Evolutionary conservation across 2,113 vertebrate genomes (phyloP).

Genomic region (Gadus macrocephalus): DNA sequence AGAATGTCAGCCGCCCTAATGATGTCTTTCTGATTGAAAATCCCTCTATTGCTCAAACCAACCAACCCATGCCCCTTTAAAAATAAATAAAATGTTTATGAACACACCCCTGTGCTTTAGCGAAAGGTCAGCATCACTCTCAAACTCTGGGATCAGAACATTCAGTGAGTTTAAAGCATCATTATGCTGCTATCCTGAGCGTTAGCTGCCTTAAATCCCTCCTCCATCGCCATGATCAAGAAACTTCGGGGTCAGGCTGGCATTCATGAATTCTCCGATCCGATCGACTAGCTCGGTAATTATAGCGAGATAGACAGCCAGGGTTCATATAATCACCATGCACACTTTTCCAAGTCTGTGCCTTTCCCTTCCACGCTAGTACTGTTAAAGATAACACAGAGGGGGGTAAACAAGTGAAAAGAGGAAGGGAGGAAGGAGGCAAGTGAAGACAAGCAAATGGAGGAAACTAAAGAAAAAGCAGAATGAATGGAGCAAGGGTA

Average conservation of each 20-base stretch:
- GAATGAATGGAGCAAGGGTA: not conserved
- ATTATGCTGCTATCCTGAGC: not conserved
- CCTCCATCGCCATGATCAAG: not conserved
- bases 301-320: slow-evolving; percentile 2
- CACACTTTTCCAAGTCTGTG: not conserved
- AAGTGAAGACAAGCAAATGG: not conserved
- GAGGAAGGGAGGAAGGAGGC: not conserved
- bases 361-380: not conserved
- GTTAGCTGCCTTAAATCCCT: not conserved
- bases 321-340: not conserved
- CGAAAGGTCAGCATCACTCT: slow-evolving; percentile 31
- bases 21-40: not conserved
- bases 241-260: not conserved
- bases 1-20: not conserved
- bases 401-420: not conserved
- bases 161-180: not conserved
- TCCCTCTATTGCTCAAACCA: slow-evolving; percentile 17
- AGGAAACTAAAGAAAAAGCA: no score
- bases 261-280: not conserved
- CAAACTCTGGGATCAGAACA: not conserved
- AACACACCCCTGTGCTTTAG: slow-evolving; percentile 5
- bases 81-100: not conserved
- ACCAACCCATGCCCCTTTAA: not conserved
- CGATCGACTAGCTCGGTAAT: slow-evolving; percentile 14
- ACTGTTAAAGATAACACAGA: not conserved